Conservation (phyloP, 2,797 vertebrate genomes). For the Valencia hispanica region DNA sequence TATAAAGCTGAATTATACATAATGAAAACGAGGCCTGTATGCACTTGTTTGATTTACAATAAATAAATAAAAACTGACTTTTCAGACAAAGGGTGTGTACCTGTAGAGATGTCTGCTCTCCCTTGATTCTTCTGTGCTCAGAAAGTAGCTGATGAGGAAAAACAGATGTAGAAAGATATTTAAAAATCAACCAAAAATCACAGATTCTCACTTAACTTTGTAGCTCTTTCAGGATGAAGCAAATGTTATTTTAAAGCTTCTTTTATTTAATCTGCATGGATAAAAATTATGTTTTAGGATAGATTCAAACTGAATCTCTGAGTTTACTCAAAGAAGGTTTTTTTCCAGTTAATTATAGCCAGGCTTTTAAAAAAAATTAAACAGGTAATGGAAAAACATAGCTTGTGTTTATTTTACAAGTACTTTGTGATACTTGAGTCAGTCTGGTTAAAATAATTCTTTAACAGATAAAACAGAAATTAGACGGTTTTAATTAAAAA, state of each 20-base stretch:
- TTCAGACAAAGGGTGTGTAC: constrained; percentile 56
- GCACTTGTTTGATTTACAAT: neutral
- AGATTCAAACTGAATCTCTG: neutral
- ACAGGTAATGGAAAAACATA: neutral
- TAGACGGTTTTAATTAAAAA: neutral
- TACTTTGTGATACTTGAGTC: neutral
- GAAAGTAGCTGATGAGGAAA: constrained; percentile 78
- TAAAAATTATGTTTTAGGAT: neutral
- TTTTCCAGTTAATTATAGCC: neutral
- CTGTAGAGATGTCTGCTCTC: constrained; percentile 86
- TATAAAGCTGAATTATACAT: neutral
- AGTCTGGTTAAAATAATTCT: neutral
- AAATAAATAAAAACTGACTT: neutral
- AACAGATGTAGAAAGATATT: constrained; percentile 40
- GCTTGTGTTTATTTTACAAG: neutral
- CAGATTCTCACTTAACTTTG: neutral
- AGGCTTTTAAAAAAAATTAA: neutral
- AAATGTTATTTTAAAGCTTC: neutral
- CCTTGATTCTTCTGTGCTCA: constrained; percentile 83
- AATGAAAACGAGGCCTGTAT: neutral
- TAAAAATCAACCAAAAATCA: neutral
- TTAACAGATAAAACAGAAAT: neutral
- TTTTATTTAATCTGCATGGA: neutral
- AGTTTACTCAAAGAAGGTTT: neutral
- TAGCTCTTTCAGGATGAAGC: neutral